Conservation (phyloP, 2,797 vertebrate genomes). For the Netta rufina region DNA sequence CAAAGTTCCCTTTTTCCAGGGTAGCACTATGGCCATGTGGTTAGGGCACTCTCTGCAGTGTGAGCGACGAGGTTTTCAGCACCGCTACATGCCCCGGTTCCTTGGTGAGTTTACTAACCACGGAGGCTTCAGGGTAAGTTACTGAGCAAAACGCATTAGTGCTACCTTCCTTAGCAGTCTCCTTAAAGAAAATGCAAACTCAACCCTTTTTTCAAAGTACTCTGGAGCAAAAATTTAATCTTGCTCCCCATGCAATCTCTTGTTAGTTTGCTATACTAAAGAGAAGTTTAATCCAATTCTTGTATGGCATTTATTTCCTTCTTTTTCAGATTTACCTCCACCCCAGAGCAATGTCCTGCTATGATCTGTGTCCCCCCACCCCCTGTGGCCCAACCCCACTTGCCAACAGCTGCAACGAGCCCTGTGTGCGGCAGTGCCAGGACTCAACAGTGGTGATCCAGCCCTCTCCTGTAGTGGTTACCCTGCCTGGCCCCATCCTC, state of each 20-base stretch:
- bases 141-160: accelerated
- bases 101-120: not conserved
- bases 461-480: not conserved
- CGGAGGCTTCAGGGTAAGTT: not conserved
- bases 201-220: not conserved
- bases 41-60: not conserved
- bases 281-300: not conserved
- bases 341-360: not conserved
- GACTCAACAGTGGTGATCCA: constrained; percentile 2
- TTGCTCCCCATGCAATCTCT: not conserved
- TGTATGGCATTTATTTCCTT: not conserved
- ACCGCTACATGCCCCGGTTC: not conserved
- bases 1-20: not conserved
- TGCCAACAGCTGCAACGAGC: constrained; percentile 24
- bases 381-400: not conserved
- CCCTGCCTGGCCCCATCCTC: not conserved
- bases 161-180: not conserved
- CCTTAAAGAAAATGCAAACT: not conserved
- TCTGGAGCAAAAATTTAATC: not conserved
- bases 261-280: not conserved
- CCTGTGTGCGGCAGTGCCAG: not conserved
- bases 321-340: not conserved
- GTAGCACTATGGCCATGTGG: not conserved
- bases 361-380: not conserved
- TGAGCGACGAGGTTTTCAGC: not conserved